phyloP scores from a whole-genome alignment of 2,113 vertebrate genomes.

The Indicator indicator region DNA sequence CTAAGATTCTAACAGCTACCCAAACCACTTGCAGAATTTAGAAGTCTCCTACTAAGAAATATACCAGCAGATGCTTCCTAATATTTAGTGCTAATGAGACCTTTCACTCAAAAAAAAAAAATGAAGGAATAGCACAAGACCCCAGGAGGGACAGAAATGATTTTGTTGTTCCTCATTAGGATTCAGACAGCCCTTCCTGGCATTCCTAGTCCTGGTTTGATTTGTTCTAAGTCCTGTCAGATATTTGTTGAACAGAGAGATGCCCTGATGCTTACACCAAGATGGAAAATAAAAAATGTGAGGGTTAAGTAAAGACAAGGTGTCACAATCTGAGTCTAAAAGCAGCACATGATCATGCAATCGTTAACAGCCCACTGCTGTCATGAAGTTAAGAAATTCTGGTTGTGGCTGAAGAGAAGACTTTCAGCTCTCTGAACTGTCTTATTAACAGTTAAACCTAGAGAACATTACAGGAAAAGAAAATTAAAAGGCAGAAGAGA shows the following conservation, averaged over 20 bases:
- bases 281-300: background rate
- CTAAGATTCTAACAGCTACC: background rate
- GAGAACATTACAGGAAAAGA: background rate
- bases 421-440: background rate
- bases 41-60: constrained; percentile 31
- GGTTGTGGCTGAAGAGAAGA: background rate
- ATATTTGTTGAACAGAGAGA: background rate
- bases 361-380: background rate
- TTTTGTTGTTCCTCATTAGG: background rate
- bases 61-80: constrained; percentile 53
- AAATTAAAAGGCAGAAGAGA: background rate
- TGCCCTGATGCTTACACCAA: background rate
- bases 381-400: background rate
- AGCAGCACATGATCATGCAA: background rate
- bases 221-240: background rate
- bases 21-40: constrained; percentile 33
- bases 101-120: background rate
- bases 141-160: background rate
- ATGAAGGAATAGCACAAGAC: constrained; percentile 30
- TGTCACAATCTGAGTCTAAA: background rate
- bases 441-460: background rate
- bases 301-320: background rate
- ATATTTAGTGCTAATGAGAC: constrained; percentile 39
- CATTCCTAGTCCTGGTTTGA: background rate
- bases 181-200: background rate